Evolutionary conservation across 2,888 invertebrate genomes (phyloP), one percentile per base, ranked within the genome.

Genomic region (Parnassius orleans): DNA sequence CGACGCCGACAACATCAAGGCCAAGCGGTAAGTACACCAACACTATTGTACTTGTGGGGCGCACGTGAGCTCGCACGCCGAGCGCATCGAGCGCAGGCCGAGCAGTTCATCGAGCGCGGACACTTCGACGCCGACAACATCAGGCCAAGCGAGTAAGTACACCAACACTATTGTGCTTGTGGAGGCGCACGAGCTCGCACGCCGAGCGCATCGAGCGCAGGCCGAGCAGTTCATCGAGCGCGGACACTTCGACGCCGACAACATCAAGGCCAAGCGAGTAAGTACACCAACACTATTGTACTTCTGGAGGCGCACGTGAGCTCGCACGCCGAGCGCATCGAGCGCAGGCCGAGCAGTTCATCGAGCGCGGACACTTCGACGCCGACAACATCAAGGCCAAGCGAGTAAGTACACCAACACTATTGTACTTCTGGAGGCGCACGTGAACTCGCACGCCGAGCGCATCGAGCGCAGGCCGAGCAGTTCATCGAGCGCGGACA

Each of bases 101-200:
- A 96, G 73, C 96, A 97, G 84, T 99, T 99, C 88, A 96, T 98
- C 24, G 96, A 97, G 77, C 93, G 95, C 10, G 99, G 98, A 0
- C 99, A 99, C 86, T 99, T 99, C 84, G 99, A 99, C 85, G 96
- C 98, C 0, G 98, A 98, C 68, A 98, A 97, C 78, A 99, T 99
- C 69, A 94, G 69, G 93, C 95, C 59, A 99, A 99, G 77, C n/a
- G n/a, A n/a, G n/a, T n/a, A n/a, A n/a, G n/a, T n/a, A n/a, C n/a
- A n/a, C n/a, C n/a, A n/a, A n/a, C n/a, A n/a, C n/a, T n/a, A n/a
- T n/a, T n/a, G n/a, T n/a, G n/a, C n/a, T n/a, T n/a, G n/a, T 99
- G 59, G 99, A 99, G 81, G 97, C 98, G 5, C 99, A 99, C 87
- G 98, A 95, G 95, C 74, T 97, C 99, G 0, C 99, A 99, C 87